These are phyloP conservation scores for Riptortus pedestris DNA, from an alignment of 1,140 invertebrate genomes.

Conservation along the genomic window DNA sequence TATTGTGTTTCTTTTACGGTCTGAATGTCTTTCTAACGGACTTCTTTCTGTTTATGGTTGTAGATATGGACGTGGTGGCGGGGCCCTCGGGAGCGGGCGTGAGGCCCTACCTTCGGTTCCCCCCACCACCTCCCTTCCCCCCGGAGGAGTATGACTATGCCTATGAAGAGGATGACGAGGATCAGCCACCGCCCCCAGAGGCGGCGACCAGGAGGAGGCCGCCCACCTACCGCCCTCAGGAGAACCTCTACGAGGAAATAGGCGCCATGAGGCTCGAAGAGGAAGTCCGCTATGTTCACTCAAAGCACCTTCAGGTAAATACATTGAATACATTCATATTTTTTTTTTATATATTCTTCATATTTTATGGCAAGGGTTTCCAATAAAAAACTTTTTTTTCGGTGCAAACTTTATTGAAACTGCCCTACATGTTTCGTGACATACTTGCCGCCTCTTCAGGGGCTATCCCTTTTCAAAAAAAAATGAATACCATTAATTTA, in stretches of 20 bases:
- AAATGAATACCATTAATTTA: no score
- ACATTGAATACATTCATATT: neutral
- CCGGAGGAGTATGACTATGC: conserved; percentile 60
- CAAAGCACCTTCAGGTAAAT: conserved; percentile 32
- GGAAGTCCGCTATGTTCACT: conserved; percentile 49
- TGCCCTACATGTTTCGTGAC: no score
- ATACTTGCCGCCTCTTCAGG: no score
- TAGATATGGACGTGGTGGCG: conserved; percentile 15
- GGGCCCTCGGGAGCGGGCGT: conserved; percentile 16
- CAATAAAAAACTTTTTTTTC: no score
- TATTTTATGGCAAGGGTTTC: no score
- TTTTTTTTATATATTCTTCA: neutral
- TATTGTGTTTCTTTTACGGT: neutral
- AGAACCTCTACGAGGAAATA: conserved; percentile 83
- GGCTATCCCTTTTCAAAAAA: no score
- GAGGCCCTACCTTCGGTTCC: conserved; percentile 28
- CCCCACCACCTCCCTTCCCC: conserved; percentile 32
- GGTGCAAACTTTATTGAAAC: no score
- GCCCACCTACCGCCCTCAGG: conserved; percentile 66
- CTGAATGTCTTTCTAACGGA: no score
- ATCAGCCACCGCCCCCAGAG: neutral
- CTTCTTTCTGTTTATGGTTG: neutral
- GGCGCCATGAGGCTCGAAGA: conserved; percentile 66
- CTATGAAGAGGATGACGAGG: conserved; percentile 44
- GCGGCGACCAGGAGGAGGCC: conserved; percentile 37